These are phyloP conservation scores for Andrena bicolor DNA, from an alignment of 2,888 invertebrate genomes.

Conservation along the genomic window DNA sequence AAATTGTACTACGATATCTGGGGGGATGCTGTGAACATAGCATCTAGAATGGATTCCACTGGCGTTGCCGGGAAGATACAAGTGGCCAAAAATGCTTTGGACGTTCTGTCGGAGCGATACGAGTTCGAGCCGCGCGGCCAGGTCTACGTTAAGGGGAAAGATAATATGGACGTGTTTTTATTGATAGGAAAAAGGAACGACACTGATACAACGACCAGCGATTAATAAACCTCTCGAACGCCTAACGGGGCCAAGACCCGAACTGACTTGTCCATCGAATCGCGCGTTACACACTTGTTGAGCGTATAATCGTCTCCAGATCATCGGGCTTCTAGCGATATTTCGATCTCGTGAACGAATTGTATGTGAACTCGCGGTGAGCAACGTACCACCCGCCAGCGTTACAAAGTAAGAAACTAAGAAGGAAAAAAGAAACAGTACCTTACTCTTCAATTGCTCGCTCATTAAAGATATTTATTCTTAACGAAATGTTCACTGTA, in stretches of 20 bases:
- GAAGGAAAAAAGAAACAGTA: constrained; percentile 46
- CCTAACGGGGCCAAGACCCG: constrained; percentile 16
- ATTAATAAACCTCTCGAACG: constrained; percentile 27
- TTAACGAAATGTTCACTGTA: constrained; percentile 74
- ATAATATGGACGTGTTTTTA: constrained; percentile 96
- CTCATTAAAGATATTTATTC: constrained; percentile 74
- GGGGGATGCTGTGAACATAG: constrained; percentile 99
- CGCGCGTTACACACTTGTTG: constrained; percentile 31
- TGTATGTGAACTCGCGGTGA: constrained; percentile 47
- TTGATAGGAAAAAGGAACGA: constrained; percentile 86
- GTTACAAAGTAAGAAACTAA: constrained; percentile 33
- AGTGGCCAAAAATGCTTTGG: constrained; percentile 91
- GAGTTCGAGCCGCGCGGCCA: constrained; percentile 96
- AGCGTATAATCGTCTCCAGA: constrained; percentile 41
- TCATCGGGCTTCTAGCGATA: constrained; percentile 47
- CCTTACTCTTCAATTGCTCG: constrained; percentile 77
- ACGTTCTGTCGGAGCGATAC: constrained; percentile 90
- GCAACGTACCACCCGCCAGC: constrained; percentile 3
- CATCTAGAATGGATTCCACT: constrained; percentile 98
- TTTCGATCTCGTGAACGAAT: constrained; percentile 42
- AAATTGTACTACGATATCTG: constrained; percentile 99
- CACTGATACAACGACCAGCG: constrained; percentile 27
- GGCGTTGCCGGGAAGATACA: constrained; percentile 95
- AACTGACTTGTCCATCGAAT: constrained; percentile 16
- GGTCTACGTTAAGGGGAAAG: constrained; percentile 98